Evolutionary conservation across 2,888 invertebrate genomes (phyloP), one percentile per base, ranked within the genome.

Genomic region (Platycheirus albimanus): DNA sequence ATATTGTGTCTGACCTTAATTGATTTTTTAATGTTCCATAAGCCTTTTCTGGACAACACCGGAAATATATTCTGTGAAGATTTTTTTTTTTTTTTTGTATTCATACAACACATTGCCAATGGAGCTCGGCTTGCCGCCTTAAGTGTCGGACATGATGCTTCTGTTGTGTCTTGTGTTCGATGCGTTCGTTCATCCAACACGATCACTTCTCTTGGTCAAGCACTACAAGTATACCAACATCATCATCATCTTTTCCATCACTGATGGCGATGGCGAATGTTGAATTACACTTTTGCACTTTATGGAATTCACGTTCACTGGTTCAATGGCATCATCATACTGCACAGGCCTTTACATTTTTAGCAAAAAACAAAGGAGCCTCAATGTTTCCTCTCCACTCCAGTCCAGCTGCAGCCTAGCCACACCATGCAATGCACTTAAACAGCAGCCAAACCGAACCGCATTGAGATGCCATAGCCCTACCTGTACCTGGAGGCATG

Each of bases 291-390:
- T 85, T 85, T 85, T 85, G 84, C 85, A 78, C 84, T 85, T 85
- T 83, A 85, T 85, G 86, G 85, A 86, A 85, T 85, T 78, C 84
- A 84, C 85, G 84, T 85, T 86, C 84, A 85, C 84, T 86, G 64
- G 72, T 78, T 78, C 69, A 83, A 83, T 69, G 78, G 83, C 83
- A 83, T 72, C 83, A 28, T 17, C n/a, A 20, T 20, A 63, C 47
- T 13, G 36, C 10, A 45, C 52, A 63, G 58, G 20, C 20, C n/a
- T 17, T 2, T 2, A 10, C 19, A 30, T 54, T 20, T 10, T 13
- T 38, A 24, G 5, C 3, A 24, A 24, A 24, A 28, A 72, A 78
- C 78, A 78, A 77, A 78, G 67, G 51, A 43, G 20, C n/a, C n/a
- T n/a, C 33, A 17, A 15, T 45, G 45, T 38, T 77, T 17, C n/a